Conservation (phyloP, 2,888 invertebrate genomes). For the Synergus laeviventris region DNA sequence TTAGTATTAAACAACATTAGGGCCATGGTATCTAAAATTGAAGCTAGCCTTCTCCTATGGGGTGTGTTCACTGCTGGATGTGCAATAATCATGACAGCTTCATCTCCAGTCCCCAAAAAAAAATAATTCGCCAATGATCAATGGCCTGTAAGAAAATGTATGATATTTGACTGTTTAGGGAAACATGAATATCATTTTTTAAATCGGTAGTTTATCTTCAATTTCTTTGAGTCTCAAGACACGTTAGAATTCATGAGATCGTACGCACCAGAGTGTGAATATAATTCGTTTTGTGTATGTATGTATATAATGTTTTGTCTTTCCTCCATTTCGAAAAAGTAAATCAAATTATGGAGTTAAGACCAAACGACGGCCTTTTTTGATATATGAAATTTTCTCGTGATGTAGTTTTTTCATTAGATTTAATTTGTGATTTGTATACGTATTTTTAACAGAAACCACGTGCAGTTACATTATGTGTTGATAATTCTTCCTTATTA, state of each 20-base stretch:
- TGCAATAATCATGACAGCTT: constrained; percentile 77
- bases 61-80: constrained; percentile 79
- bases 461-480: constrained; percentile 11
- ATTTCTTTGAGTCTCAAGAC: constrained; percentile 1
- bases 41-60: constrained; percentile 79
- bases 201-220: background rate
- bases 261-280: constrained; percentile 29
- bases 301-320: constrained; percentile 38
- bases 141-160: constrained; percentile 39
- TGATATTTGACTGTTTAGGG: constrained; percentile 29
- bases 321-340: background rate
- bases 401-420: constrained; percentile 1
- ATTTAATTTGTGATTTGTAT: constrained; percentile 8
- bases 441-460: constrained; percentile 2
- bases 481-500: constrained; percentile 22
- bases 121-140: constrained; percentile 34
- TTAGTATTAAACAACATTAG: constrained; percentile 77
- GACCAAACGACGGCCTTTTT: constrained; percentile 7
- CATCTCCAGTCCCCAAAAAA: constrained; percentile 40
- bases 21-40: constrained; percentile 75
- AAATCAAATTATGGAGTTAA: constrained; percentile 1
- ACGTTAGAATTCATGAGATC: constrained; percentile 10
- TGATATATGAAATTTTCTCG: background rate
- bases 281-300: constrained; percentile 30
- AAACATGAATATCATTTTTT: constrained; percentile 25